Base-by-base conservation (phyloP, 2,888 invertebrate genomes). In the Strigamia maritima region DNA sequence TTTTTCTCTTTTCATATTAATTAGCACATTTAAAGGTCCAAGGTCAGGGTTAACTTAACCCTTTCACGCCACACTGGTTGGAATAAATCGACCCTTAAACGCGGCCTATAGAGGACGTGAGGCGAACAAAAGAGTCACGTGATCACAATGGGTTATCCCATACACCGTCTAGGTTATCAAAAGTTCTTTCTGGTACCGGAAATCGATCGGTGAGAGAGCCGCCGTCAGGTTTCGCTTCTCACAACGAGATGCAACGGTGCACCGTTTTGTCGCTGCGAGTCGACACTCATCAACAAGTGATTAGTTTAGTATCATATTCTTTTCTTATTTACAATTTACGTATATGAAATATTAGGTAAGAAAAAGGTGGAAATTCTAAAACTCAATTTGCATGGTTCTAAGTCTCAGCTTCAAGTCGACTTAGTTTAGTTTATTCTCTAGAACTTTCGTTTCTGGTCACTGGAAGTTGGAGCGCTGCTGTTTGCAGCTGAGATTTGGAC, bases 141-240 rank as follows among this genome's bases (percentile, higher is more conserved):
- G 24, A 26, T 28, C 24, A 70, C 7, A 26, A 28, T 26, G 70
- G 70, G 24, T 70, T 70, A 70, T 70, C 70, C 70, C 70, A 70
- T n/a, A n/a, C 70, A 28, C 28, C 28, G 28, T 26, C 70, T 70
- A 14, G 70, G 26, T 70, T 70, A 70, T 70, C 70, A 70, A 70
- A 54, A 70, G 70, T 70, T 26, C 24, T n/a, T 70, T 70, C 70
- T 70, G 70, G 70, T 70, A 70, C 70, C 70, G 70, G 70, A 70
- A 70, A 70, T 70, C 70, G 70, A 70, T 70, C 24, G 70, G 70
- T 65, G 49, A 6, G 49, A 8, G 12, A 8, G 8, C 2, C 24
- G 22, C 60, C 60, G 60, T 19, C 19, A 65, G 60, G 24, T 22
- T 22, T n/a, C 26, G 70, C 70, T 2, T 22, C 70, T 4, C 6